Conservation (phyloP, 2,113 vertebrate species). For the Furnarius figulus region DNA sequence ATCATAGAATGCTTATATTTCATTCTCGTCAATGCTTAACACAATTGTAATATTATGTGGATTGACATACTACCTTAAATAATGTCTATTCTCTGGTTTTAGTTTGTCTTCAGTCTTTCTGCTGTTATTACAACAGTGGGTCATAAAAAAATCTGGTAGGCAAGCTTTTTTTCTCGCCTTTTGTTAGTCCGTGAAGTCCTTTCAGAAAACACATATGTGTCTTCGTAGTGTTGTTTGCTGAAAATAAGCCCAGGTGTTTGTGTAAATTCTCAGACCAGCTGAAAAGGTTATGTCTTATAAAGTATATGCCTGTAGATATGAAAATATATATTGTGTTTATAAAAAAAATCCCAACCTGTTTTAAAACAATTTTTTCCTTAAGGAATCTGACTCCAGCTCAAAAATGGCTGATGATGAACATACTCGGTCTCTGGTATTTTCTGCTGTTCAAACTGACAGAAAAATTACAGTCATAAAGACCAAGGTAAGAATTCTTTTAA, state of each 20-base stretch:
- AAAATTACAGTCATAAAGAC: slow-evolving; percentile 6
- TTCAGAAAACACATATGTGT: background rate
- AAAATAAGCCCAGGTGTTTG: background rate
- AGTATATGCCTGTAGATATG: background rate
- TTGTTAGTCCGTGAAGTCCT: background rate
- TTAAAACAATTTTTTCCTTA: background rate
- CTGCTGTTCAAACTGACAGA: slow-evolving; percentile 6
- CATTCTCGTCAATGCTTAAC: background rate
- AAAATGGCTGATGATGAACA: background rate
- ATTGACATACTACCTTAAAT: background rate
- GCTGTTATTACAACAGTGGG: background rate
- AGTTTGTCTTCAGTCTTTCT: background rate
- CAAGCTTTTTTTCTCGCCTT: background rate
- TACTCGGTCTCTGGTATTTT: background rate
- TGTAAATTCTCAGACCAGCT: background rate
- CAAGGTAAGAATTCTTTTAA: slow-evolving; percentile 67
- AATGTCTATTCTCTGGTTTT: background rate
- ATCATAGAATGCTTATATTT: background rate
- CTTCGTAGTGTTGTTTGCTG: background rate
- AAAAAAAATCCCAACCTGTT: background rate
- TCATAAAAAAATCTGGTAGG: background rate
- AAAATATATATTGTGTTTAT: background rate
- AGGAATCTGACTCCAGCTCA: slow-evolving; percentile 64
- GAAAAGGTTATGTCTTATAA: background rate
- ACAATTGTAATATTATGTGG: background rate